Conservation (phyloP, 2,113 vertebrate species). For the Vulpes lagopus region DNA sequence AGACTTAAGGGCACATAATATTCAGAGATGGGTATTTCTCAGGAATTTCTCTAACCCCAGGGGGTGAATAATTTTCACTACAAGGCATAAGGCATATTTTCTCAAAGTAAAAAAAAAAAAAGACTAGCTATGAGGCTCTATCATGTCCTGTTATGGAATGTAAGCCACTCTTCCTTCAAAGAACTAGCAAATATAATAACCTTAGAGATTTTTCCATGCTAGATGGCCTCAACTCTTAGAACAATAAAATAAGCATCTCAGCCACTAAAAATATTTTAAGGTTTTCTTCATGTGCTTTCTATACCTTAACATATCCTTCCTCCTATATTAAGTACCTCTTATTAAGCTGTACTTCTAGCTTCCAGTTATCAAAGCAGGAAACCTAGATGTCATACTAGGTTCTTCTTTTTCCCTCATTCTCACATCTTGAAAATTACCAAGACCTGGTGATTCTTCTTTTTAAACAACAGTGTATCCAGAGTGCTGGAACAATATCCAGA, state of each 20-base stretch:
- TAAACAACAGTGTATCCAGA: neutral
- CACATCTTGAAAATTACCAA: neutral
- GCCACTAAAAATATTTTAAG: neutral
- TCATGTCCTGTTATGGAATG: neutral
- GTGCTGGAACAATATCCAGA: neutral
- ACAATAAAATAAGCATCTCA: neutral
- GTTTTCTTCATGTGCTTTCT: neutral
- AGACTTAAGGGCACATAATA: neutral
- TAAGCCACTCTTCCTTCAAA: neutral
- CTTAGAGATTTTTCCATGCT: neutral
- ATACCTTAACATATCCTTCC: neutral
- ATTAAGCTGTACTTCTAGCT: neutral
- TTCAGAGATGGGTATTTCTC: neutral
- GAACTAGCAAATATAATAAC: neutral
- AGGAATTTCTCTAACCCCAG: neutral
- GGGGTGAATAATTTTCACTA: slow-evolving; percentile 35
- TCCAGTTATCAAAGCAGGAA: neutral
- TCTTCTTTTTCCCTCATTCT: neutral
- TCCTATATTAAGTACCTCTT: neutral
- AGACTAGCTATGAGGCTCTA: neutral
- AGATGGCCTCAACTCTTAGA: neutral
- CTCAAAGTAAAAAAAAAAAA: neutral
- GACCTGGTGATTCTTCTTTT: neutral
- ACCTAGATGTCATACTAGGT: neutral
- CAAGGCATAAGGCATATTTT: slow-evolving; percentile 1